Base-by-base conservation (phyloP, 2,113 vertebrate species). In the Fregata magnificens region DNA sequence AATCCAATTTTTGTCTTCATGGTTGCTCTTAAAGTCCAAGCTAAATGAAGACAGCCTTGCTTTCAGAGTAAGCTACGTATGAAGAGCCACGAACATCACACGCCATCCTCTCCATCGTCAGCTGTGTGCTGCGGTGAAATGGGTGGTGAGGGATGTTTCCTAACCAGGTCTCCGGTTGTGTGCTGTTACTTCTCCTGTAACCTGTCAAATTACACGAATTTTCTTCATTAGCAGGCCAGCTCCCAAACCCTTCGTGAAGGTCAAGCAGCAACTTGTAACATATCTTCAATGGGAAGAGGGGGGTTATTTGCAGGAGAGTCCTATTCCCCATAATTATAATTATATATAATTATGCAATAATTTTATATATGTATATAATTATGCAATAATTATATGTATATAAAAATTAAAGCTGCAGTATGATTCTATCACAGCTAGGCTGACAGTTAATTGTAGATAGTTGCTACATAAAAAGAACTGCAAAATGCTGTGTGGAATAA, bases 161-260 rank as follows among this genome's bases (percentile, higher is more conserved):
- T 13, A 0, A 2, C 10, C 0, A 9, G 7, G 3, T 15, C 9
- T 58, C 44, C 7, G 1, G 9, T 9, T n/a, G 4, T 0, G 34
- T 36, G 44, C 1, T 8, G 44, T 7, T 42, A 6, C 11, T 82
- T 53, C 53, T 91, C 24, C 80, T 34, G 21, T 25, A 16, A 53
- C 13, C 4, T n/a, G 14, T 1, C 1, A 26, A 66, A 36, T 45
- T 4, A 1, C 0, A 0, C 10, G 32, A 25, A 3, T 81, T 86
- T 86, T 56, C 66, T 55, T 63, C 36, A 0, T 6, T 6, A 31
- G 4, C 8, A 25, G 16, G 9, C 11, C 31, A 13, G 24, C 20
- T n/a, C 20, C 34, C 21, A 16, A 73, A 42, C 4, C 31, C n/a
- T 50, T 42, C 2, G 7, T 31, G 72, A 26, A 74, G 45, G 42